Evolutionary conservation across 2,888 invertebrate species (phyloP).

Genomic region (Podotricha telesiphe): DNA sequence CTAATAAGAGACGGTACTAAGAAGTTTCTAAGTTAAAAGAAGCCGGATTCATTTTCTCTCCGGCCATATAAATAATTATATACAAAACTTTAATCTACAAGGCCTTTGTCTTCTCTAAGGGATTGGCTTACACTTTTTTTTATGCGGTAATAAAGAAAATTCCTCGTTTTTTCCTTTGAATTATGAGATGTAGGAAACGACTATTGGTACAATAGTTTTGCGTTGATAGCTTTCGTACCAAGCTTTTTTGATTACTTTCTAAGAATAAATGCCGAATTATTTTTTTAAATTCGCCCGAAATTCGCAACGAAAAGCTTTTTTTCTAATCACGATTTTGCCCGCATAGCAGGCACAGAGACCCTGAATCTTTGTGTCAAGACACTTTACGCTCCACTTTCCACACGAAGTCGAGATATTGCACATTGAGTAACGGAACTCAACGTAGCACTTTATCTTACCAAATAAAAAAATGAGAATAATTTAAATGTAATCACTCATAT

Average conservation of each 20-base stretch:
- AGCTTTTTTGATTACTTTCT: slow-evolving; percentile 22
- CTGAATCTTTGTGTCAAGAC: too few species aligned
- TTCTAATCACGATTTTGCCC: too few species aligned
- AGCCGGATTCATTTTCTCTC: slow-evolving; percentile 43
- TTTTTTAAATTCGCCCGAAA: too few species aligned
- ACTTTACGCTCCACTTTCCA: too few species aligned
- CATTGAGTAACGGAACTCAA: background rate
- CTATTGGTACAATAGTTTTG: slow-evolving; percentile 19
- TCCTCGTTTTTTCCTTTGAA: slow-evolving; percentile 19
- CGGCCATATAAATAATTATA: slow-evolving; percentile 46
- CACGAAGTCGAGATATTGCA: background rate
- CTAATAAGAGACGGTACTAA: slow-evolving; percentile 42
- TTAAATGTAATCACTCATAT: too few species aligned
- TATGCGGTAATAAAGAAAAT: slow-evolving; percentile 26
- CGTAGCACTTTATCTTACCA: too few species aligned
- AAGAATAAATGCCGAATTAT: background rate
- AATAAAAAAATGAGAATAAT: too few species aligned
- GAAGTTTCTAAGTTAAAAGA: slow-evolving; percentile 45
- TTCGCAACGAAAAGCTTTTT: too few species aligned
- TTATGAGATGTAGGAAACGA: slow-evolving; percentile 6
- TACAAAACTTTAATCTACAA: slow-evolving; percentile 46
- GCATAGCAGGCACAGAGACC: too few species aligned
- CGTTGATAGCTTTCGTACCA: too few species aligned
- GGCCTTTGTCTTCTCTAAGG: slow-evolving; percentile 44
- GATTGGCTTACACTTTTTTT: slow-evolving; percentile 38